These are phyloP conservation scores for Eulithis prunata DNA, from an alignment of 2,888 invertebrate genomes.

Conservation along the genomic window DNA sequence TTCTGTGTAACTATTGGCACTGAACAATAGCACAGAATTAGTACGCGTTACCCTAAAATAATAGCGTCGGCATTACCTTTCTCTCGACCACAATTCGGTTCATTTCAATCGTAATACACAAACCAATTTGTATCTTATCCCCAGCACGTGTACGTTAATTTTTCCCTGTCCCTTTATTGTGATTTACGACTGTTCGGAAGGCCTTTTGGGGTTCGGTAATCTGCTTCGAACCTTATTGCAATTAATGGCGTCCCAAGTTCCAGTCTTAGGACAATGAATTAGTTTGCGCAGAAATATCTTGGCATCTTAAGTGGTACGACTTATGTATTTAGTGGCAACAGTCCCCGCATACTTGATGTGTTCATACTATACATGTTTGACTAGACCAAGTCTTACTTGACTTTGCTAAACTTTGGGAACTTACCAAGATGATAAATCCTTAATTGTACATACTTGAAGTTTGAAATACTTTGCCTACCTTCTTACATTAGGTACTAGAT, in stretches of 20 bases:
- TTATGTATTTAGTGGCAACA: constrained; percentile 21
- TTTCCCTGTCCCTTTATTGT: constrained; percentile 46
- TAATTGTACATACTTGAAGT: no score
- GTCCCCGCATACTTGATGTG: constrained; percentile 23
- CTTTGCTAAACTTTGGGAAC: not conserved
- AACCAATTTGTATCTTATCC: constrained; percentile 53
- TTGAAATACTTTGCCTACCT: no score
- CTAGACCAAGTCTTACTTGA: not conserved
- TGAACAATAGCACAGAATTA: constrained; percentile 62
- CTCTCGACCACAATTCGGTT: constrained; percentile 61
- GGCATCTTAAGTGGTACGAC: constrained; percentile 31
- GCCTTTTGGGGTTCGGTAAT: constrained; percentile 73
- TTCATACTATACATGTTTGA: constrained; percentile 9
- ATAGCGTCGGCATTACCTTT: constrained; percentile 61
- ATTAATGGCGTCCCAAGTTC: constrained; percentile 72
- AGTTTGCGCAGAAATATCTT: constrained; percentile 41
- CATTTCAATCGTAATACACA: constrained; percentile 64
- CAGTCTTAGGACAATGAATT: constrained; percentile 51
- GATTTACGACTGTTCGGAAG: constrained; percentile 68
- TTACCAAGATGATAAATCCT: no score
- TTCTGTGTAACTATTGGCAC: constrained; percentile 39
- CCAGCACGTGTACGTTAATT: constrained; percentile 47
- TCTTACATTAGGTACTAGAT: no score
- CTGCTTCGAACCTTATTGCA: constrained; percentile 74
- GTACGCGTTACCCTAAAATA: constrained; percentile 69